These are phyloP conservation scores for Clarias fuscus DNA, from an alignment of 2,797 vertebrate species.

Conservation along the genomic window DNA sequence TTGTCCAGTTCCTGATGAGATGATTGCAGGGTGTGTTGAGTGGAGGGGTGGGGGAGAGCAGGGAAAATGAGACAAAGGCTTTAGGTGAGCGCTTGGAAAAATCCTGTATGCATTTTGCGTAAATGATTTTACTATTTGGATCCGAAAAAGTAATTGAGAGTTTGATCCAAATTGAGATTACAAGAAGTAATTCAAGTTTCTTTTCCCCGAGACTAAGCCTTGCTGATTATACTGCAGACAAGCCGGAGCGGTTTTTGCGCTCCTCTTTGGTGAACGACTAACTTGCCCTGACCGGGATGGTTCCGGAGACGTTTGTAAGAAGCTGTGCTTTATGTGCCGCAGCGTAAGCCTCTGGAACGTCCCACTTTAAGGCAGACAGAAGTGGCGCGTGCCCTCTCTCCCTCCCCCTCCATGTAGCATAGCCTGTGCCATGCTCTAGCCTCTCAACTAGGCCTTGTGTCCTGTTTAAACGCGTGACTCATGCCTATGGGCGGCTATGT, in stretches of 20 bases:
- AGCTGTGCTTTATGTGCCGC: constrained; percentile 26
- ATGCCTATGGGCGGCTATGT: constrained; percentile 99
- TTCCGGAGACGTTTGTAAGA: constrained; percentile 26
- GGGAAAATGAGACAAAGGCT: constrained; percentile 60
- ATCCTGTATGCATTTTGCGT: constrained; percentile 34
- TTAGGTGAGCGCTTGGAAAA: constrained; percentile 64
- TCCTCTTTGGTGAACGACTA: constrained; percentile 13
- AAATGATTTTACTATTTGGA: not conserved
- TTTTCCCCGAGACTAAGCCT: constrained; percentile 3
- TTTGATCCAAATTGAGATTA: constrained; percentile 32
- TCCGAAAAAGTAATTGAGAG: not conserved
- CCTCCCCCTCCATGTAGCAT: constrained; percentile 74
- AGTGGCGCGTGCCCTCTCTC: constrained; percentile 73
- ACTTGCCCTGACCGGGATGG: constrained; percentile 30
- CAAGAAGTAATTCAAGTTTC: not conserved
- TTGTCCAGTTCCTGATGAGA: constrained; percentile 74
- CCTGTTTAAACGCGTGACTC: constrained; percentile 96
- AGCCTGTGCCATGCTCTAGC: constrained; percentile 89
- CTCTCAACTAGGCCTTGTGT: constrained; percentile 89
- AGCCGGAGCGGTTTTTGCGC: constrained; percentile 11
- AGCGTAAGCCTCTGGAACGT: constrained; percentile 46
- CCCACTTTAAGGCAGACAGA: constrained; percentile 72
- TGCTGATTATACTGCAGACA: constrained; percentile 13
- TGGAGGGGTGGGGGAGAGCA: constrained; percentile 66
- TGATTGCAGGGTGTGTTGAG: constrained; percentile 73